These are phyloP conservation scores for Tiliacea aurago DNA, from an alignment of 2,888 invertebrate genomes.

Conservation along the genomic window DNA sequence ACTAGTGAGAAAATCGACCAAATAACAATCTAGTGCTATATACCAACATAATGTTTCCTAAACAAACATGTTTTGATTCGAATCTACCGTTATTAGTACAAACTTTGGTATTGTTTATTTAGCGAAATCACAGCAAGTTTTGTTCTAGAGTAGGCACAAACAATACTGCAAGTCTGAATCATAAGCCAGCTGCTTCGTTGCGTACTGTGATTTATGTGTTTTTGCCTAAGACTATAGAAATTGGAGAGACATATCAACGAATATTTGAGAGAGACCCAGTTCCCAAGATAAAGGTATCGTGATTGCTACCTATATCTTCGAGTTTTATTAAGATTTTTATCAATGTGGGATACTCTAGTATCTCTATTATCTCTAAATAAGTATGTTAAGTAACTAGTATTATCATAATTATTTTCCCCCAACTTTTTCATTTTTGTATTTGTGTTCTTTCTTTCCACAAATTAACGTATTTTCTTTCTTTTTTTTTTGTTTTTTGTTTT, in stretches of 20 bases:
- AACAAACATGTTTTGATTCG: constrained; percentile 47
- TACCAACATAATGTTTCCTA: constrained; percentile 16
- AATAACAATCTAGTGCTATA: not conserved
- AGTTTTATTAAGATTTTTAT: not conserved
- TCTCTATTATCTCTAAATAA: too few species aligned
- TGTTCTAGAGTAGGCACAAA: constrained; percentile 34
- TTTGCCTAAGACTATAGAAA: constrained; percentile 19
- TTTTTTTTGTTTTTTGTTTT: too few species aligned
- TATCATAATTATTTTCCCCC: too few species aligned
- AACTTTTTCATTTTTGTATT: too few species aligned
- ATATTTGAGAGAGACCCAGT: not conserved
- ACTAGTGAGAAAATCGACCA: constrained; percentile 4
- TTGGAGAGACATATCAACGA: constrained; percentile 13
- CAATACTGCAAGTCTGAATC: constrained; percentile 50
- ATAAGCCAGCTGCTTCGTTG: constrained; percentile 49
- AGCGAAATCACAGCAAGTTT: constrained; percentile 30
- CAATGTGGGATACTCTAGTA: too few species aligned
- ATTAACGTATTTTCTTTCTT: too few species aligned
- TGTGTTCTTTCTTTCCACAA: too few species aligned
- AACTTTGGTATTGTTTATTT: constrained; percentile 39
- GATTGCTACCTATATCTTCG: too few species aligned
- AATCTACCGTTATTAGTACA: constrained; percentile 25
- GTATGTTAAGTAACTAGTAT: too few species aligned
- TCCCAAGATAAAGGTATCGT: not conserved
- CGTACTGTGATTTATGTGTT: constrained; percentile 36